Base-by-base conservation (phyloP, 2,113 vertebrate species). In the Aphyosemion australe region DNA sequence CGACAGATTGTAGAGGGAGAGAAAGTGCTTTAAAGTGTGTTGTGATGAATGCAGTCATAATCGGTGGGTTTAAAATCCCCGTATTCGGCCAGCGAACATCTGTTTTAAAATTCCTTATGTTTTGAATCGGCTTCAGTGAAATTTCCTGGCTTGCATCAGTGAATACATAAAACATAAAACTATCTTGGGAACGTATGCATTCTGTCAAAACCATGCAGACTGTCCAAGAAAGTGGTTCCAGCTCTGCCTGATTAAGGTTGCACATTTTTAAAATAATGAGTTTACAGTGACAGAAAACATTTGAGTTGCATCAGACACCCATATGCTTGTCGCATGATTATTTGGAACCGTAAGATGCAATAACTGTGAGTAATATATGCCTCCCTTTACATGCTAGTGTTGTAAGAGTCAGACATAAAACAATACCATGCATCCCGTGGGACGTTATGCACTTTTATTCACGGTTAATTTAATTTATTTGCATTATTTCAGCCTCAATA, bases 401-500 rank as follows among this genome's bases (percentile, higher is more conserved):
- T 18, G 63, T 68, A 67, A 67, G 69, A 74, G 65, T 32, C 72
- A 58, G 48, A 59, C 68, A 54, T 48, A 71, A 63, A 76, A 84
- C 47, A 80, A 89, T 76, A 43, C 58, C 48, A 54, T 51, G 19
- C 69, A 72, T 60, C 65, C 54, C 61, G 19, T 9, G 37, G 19
- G 39, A 63, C 74, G 69, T 76, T 65, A 76, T 66, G 80, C 69
- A 75, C 55, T 41, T 78, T 75, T 83, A 86, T 84, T 83, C 57
- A 72, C 37, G 54, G 53, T 78, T 83, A 74, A 84, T 73, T 79
- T 50, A 67, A 84, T 89, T 84, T 86, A 87, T 88, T 87, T 87
- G 83, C 72, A 66, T 60, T 73, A 79, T 81, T 88, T 78, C 63
- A 72, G 74, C 69, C 65, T 67, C 63, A 78, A 66, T 83, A 82